These are phyloP conservation scores for Noctua pronuba DNA, from an alignment of 2,888 invertebrate genomes.

Conservation along the genomic window DNA sequence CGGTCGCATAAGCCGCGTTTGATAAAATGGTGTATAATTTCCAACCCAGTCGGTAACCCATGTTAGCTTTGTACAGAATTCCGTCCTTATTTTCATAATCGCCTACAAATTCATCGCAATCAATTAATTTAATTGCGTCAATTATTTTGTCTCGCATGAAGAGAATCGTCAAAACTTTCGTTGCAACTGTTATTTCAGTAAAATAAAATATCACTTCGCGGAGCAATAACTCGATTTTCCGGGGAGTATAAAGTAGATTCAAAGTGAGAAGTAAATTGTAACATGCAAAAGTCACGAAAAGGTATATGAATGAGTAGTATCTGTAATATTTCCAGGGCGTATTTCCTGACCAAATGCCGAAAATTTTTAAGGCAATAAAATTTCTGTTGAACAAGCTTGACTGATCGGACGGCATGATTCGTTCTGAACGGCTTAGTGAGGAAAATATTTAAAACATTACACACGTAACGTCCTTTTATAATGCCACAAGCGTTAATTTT, in stretches of 20 bases:
- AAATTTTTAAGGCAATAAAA: conserved; percentile 75
- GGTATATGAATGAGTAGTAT: conserved; percentile 75
- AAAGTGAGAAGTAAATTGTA: conserved; percentile 79
- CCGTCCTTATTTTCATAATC: conserved; percentile 70
- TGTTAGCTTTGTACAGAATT: conserved; percentile 70
- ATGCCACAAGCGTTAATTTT: conserved; percentile 65
- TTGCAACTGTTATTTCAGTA: conserved; percentile 74
- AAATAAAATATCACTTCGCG: conserved; percentile 82
- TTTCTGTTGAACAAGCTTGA: conserved; percentile 77
- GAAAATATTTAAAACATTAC: conserved; percentile 22
- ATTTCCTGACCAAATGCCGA: conserved; percentile 79
- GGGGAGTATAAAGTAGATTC: conserved; percentile 79
- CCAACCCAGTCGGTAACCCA: conserved; percentile 72
- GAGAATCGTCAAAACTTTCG: conserved; percentile 80
- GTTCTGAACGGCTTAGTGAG: neutral
- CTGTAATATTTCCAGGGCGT: conserved; percentile 73
- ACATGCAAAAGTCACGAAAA: conserved; percentile 71
- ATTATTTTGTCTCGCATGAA: conserved; percentile 75
- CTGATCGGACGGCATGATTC: conserved; percentile 63
- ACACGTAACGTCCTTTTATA: conserved; percentile 47
- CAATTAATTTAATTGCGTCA: conserved; percentile 75
- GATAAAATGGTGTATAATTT: conserved; percentile 69
- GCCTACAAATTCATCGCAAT: conserved; percentile 76
- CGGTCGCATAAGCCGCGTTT: conserved; percentile 70
- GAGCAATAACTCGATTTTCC: conserved; percentile 78